These are phyloP conservation scores for Adelges cooleyi DNA, from an alignment of 1,140 invertebrate species.

Conservation along the genomic window DNA sequence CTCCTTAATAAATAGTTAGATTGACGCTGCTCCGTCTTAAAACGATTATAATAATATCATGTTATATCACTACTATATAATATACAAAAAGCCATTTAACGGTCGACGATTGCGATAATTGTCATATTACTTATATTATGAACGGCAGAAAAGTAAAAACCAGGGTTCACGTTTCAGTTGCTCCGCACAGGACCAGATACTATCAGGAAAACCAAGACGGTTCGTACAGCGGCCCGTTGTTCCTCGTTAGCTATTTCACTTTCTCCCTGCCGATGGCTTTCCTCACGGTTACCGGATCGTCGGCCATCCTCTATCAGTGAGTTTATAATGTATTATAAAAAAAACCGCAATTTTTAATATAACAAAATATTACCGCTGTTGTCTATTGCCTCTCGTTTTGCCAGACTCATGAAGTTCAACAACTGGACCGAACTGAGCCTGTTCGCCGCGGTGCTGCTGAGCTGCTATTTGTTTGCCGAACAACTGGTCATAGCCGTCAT, in stretches of 20 bases:
- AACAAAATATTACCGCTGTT: background rate
- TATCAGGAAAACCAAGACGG: slow-evolving; percentile 82
- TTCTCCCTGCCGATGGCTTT: slow-evolving; percentile 70
- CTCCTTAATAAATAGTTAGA: no score
- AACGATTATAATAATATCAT: no score
- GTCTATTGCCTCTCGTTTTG: no score
- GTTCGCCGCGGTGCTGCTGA: slow-evolving; percentile 51
- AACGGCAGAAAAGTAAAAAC: no score
- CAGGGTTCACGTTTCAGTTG: slow-evolving; percentile 50
- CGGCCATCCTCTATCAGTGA: slow-evolving; percentile 62
- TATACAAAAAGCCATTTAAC: no score
- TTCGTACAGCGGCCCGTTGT: slow-evolving; percentile 69
- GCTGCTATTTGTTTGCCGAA: slow-evolving; percentile 68
- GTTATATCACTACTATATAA: no score
- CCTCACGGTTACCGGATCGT: slow-evolving; percentile 50
- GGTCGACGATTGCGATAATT: no score
- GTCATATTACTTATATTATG: no score
- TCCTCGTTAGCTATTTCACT: slow-evolving; percentile 65
- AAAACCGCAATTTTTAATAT: background rate
- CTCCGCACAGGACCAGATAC: slow-evolving; percentile 71
- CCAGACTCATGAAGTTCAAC: slow-evolving; percentile 34
- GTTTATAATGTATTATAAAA: no score
- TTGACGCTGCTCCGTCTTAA: no score
- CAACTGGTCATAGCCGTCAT: slow-evolving; percentile 70
- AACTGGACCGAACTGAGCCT: slow-evolving; percentile 31